A percentile compares a stretch with the other conserved stretches of the same genome.
Conservation (phyloP, 2,888 invertebrate species). For the Sepiola atlantica region DNA sequence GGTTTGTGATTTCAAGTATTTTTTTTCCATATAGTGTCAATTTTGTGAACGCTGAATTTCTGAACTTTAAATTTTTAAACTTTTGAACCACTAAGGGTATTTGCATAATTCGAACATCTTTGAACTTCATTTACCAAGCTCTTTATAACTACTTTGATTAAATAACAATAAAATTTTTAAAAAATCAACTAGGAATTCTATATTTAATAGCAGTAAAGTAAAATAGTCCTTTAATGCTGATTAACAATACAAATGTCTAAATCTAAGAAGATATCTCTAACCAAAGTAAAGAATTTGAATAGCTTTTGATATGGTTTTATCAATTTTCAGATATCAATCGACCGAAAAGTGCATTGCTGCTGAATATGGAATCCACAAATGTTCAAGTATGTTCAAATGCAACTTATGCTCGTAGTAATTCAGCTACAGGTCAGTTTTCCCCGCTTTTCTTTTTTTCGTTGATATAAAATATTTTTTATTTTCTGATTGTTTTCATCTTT, state of each 20-base stretch:
- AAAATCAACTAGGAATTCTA: too few species aligned
- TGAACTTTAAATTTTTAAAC: too few species aligned
- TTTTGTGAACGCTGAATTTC: too few species aligned
- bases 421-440: slow-evolving; percentile 69
- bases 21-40: too few species aligned
- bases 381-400: not conserved
- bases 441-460: not conserved
- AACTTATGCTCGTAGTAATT: slow-evolving; percentile 60
- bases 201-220: too few species aligned
- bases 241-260: not conserved
- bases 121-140: too few species aligned
- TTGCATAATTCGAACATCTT: too few species aligned
- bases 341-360: not conserved
- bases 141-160: too few species aligned
- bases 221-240: not conserved
- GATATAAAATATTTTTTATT: not conserved
- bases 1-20: too few species aligned
- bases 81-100: too few species aligned
- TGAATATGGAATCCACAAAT: slow-evolving; percentile 19
- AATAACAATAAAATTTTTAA: too few species aligned
- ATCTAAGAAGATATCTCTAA: not conserved
- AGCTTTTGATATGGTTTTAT: not conserved
- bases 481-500: not conserved
- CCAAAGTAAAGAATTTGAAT: not conserved
- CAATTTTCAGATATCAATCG: not conserved